A percentile compares a stretch with the other conserved stretches of the same genome.
These are phyloP conservation scores for Chelonia mydas DNA, from an alignment of 2,797 vertebrate species.

Conservation along the genomic window DNA sequence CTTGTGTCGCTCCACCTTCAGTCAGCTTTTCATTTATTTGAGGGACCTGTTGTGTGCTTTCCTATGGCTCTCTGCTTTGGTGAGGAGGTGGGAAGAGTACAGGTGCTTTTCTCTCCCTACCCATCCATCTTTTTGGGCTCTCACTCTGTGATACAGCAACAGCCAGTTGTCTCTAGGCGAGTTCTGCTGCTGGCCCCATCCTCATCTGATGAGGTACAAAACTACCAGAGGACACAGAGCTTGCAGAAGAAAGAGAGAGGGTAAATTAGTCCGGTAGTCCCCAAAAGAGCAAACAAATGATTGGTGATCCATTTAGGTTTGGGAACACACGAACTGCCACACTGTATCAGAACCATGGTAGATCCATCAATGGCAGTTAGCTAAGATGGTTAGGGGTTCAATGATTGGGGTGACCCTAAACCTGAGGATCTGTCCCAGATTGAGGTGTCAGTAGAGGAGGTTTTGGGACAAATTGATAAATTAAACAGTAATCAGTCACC, in stretches of 20 bases:
- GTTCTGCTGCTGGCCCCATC: accelerated
- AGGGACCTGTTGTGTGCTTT: background rate
- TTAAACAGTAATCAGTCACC: background rate
- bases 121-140: background rate
- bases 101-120: background rate
- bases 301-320: background rate
- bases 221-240: background rate
- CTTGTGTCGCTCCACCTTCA: background rate
- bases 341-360: background rate
- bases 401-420: background rate
- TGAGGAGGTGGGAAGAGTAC: background rate
- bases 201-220: background rate
- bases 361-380: background rate
- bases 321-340: background rate
- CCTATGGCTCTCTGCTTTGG: background rate
- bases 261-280: background rate
- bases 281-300: background rate
- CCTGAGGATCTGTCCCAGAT: background rate
- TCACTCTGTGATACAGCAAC: background rate
- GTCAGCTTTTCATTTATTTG: background rate
- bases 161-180: background rate
- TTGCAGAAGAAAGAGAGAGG: background rate
- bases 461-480: background rate
- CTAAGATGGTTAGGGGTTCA: background rate
- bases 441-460: background rate